phyloP scores from a whole-genome alignment of 2,113 vertebrate species.

The Athene cunicularia region DNA sequence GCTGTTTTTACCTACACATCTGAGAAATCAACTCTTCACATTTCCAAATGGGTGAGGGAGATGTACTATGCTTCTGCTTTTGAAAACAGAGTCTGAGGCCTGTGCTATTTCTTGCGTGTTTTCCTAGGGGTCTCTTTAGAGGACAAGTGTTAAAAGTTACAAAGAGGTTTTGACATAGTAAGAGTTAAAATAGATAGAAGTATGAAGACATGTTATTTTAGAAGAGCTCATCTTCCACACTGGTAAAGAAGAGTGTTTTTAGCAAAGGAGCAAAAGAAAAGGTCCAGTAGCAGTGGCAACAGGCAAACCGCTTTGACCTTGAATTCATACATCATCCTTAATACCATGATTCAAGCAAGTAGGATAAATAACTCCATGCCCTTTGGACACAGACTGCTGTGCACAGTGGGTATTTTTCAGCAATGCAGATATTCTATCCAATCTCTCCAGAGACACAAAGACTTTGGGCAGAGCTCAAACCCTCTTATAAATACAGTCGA shows the following conservation, averaged over 20 bases:
- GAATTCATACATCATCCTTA: slow-evolving; percentile 6
- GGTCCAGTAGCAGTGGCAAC: not conserved
- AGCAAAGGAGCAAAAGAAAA: not conserved
- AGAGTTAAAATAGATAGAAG: not conserved
- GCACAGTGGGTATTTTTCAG: not conserved
- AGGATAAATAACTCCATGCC: slow-evolving; percentile 34
- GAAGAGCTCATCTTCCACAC: not conserved
- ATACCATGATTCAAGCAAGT: not conserved
- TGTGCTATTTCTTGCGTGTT: not conserved
- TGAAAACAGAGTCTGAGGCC: not conserved
- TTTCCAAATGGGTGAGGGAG: not conserved
- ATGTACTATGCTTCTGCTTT: not conserved
- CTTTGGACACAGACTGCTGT: slow-evolving; percentile 15
- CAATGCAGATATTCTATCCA: not conserved
- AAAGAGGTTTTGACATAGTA: not conserved
- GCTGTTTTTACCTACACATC: not conserved
- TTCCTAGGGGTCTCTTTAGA: not conserved
- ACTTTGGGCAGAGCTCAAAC: not conserved
- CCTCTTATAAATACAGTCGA: not conserved
- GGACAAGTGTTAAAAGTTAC: not conserved
- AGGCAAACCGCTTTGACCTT: not conserved
- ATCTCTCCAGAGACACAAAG: not conserved
- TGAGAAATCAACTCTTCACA: not conserved
- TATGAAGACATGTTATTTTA: not conserved
- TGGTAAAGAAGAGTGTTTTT: not conserved